Conservation (phyloP, 2,797 vertebrate species). For the Staurois parvus region DNA sequence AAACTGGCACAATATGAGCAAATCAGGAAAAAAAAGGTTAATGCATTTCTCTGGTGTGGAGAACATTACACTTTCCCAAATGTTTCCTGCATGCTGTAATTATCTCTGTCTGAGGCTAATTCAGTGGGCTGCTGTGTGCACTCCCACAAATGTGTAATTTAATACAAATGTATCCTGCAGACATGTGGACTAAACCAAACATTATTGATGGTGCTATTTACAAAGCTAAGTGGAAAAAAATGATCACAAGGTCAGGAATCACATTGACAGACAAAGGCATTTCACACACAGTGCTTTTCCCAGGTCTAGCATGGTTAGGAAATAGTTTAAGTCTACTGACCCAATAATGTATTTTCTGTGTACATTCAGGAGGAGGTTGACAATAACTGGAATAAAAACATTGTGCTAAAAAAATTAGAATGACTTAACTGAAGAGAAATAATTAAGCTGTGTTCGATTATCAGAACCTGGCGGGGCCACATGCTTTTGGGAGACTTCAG, state of each 20-base stretch:
- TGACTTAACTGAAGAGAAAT: too few relatives aligned
- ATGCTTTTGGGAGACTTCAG: too few relatives aligned
- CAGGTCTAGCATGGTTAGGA: too few relatives aligned
- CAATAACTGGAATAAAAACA: too few relatives aligned
- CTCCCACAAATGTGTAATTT: slow-evolving; percentile 22
- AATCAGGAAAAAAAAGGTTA: slow-evolving; percentile 17
- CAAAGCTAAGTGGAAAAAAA: neutral
- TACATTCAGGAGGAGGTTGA: too few relatives aligned
- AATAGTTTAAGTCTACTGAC: too few relatives aligned
- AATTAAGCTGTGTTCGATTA: too few relatives aligned
- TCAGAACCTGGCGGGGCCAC: too few relatives aligned
- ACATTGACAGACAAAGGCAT: slow-evolving; percentile 11
- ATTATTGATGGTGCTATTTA: slow-evolving; percentile 18
- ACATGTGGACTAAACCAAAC: slow-evolving; percentile 12
- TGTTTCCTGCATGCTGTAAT: slow-evolving; percentile 36
- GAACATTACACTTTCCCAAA: neutral
- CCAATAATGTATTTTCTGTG: too few relatives aligned
- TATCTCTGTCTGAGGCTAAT: slow-evolving; percentile 25
- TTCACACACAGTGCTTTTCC: neutral
- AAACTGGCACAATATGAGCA: neutral
- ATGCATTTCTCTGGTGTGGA: slow-evolving; percentile 18
- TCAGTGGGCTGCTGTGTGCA: slow-evolving; percentile 1
- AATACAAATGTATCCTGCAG: slow-evolving; percentile 36
- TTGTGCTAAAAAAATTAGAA: too few relatives aligned
- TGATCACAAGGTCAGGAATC: neutral